Evolutionary conservation across 2,113 vertebrate species (phyloP).

Genomic region (Poecilia latipinna): DNA sequence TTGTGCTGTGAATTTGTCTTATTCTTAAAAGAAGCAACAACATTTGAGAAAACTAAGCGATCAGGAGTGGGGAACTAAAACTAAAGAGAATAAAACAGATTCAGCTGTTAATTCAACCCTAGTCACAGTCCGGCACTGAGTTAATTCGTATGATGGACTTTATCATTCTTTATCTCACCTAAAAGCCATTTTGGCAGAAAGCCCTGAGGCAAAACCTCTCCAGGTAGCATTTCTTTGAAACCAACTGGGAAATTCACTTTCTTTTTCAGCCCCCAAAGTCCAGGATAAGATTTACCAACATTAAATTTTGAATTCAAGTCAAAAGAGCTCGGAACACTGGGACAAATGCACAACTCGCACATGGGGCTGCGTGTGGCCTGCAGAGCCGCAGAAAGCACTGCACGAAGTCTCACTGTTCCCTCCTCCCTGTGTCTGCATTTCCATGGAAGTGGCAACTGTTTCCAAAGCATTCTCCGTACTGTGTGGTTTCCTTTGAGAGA

Average conservation of each 20-base stretch:
- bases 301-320: constrained; percentile 23
- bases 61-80: not conserved
- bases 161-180: not conserved
- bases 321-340: constrained; percentile 1
- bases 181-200: not conserved
- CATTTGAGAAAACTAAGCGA: not conserved
- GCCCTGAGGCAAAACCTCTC: not conserved
- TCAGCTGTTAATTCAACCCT: no score
- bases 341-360: constrained; percentile 13
- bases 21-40: not conserved
- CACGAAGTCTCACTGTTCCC: constrained; percentile 31
- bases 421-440: constrained; percentile 34
- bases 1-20: not conserved
- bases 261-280: constrained; percentile 8
- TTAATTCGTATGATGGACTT: not conserved
- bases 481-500: constrained; percentile 52
- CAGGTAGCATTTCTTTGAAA: not conserved
- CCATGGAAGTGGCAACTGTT: constrained; percentile 55
- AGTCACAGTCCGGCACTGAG: no score
- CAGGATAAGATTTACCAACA: constrained; percentile 7
- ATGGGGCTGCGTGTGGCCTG: constrained; percentile 31
- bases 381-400: constrained; percentile 7
- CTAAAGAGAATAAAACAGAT: not conserved
- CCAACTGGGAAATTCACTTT: constrained; percentile 10
- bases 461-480: constrained; percentile 14